These are phyloP conservation scores for Perca schrenkii DNA, from an alignment of 2,113 vertebrate species.

Conservation along the genomic window DNA sequence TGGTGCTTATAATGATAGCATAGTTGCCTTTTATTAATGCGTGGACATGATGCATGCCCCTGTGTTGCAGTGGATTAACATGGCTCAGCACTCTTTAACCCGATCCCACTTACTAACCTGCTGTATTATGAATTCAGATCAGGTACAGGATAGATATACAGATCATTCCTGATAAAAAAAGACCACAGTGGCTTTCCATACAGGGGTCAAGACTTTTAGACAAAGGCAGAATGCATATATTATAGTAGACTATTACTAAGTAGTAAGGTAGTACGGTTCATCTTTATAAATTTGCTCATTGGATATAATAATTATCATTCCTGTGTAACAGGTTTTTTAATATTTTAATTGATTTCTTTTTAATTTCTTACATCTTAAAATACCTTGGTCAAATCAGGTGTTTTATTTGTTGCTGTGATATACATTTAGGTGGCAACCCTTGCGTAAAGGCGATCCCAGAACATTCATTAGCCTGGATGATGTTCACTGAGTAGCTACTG, in stretches of 20 bases:
- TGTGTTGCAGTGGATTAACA: conserved; percentile 75
- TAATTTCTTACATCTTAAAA: not conserved
- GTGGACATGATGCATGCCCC: conserved; percentile 79
- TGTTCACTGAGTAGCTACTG: conserved; percentile 73
- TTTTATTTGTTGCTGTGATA: conserved; percentile 48
- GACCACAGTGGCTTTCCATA: conserved; percentile 50
- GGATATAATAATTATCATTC: not conserved
- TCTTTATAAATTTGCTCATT: not conserved
- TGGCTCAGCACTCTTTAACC: conserved; percentile 80
- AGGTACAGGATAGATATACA: conserved; percentile 73
- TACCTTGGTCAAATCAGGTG: conserved; percentile 9
- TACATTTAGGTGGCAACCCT: conserved; percentile 44
- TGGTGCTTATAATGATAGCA: conserved; percentile 80
- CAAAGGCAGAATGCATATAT: not conserved
- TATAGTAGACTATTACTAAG: not conserved
- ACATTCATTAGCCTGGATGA: conserved; percentile 71
- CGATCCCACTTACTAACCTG: conserved; percentile 72
- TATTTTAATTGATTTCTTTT: not conserved
- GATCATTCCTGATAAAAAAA: conserved; percentile 62
- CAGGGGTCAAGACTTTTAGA: conserved; percentile 18
- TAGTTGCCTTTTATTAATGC: conserved; percentile 81
- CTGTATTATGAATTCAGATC: conserved; percentile 80
- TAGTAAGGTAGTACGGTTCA: not conserved
- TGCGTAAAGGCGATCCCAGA: conserved; percentile 51
- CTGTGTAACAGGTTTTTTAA: not conserved